These are phyloP conservation scores for Biston stratarius DNA, from an alignment of 2,888 invertebrate genomes.

Conservation along the genomic window DNA sequence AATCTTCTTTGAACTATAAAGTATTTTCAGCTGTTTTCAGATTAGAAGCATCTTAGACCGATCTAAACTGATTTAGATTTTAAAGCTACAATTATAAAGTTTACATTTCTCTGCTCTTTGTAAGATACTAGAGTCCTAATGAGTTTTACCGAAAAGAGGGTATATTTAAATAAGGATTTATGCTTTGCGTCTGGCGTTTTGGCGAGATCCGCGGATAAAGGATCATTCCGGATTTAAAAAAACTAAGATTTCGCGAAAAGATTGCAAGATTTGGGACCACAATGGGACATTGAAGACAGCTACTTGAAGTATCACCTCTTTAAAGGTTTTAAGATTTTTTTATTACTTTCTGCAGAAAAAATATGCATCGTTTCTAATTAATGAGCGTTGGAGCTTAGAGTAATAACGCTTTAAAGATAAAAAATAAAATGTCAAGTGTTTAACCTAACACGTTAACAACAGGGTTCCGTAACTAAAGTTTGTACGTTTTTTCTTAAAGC, in stretches of 20 bases:
- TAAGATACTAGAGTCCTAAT: constrained; percentile 51
- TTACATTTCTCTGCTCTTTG: constrained; percentile 44
- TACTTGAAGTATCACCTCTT: constrained; percentile 60
- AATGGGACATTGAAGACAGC: constrained; percentile 61
- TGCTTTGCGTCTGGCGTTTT: constrained; percentile 84
- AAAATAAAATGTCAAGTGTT: neutral
- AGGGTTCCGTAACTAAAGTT: neutral
- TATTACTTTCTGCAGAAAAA: constrained; percentile 37
- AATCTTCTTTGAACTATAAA: constrained; percentile 37
- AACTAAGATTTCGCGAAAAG: constrained; percentile 63
- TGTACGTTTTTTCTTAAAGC: no score
- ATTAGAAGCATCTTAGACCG: constrained; percentile 34
- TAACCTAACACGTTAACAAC: neutral
- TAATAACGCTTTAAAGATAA: neutral
- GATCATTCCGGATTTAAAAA: constrained; percentile 72
- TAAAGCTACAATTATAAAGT: constrained; percentile 49
- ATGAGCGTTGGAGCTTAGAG: constrained; percentile 12
- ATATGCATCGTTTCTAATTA: constrained; percentile 22
- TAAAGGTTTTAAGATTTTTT: constrained; percentile 52
- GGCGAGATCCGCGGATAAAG: constrained; percentile 84
- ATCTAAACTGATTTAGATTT: constrained; percentile 52
- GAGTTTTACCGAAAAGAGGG: constrained; percentile 55
- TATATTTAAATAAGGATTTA: constrained; percentile 87
- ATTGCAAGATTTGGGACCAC: constrained; percentile 66
- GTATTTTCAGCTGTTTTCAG: constrained; percentile 55